These are phyloP conservation scores for Enteromius mattozi DNA, from an alignment of 2,797 vertebrate species.

Conservation along the genomic window DNA sequence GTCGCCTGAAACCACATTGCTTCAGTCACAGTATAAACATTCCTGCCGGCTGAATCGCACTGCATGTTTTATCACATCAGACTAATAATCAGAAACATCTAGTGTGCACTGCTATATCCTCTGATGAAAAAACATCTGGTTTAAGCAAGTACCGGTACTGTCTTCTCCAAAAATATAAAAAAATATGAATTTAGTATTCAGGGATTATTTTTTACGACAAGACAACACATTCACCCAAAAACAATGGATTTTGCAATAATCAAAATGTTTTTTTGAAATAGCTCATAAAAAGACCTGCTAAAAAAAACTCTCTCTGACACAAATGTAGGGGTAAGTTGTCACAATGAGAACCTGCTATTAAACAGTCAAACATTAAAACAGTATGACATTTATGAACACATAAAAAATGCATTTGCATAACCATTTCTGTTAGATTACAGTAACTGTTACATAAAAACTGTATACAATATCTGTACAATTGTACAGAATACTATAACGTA, in stretches of 20 bases:
- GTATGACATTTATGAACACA: background rate
- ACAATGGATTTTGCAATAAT: background rate
- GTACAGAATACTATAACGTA: background rate
- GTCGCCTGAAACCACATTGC: conserved; percentile 6
- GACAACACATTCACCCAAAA: background rate
- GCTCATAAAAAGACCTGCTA: background rate
- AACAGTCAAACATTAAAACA: background rate
- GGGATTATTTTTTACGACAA: background rate
- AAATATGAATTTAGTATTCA: background rate
- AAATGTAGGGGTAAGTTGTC: background rate
- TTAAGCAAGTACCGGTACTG: background rate
- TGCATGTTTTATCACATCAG: conserved; percentile 15
- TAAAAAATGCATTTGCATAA: background rate
- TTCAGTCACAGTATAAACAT: conserved; percentile 15
- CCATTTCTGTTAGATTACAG: background rate
- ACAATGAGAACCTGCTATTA: background rate
- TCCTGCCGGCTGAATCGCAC: background rate
- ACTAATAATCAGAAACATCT: conserved; percentile 12
- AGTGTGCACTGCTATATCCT: background rate
- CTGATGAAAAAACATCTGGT: background rate
- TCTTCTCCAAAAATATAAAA: background rate
- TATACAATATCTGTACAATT: background rate
- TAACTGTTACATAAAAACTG: background rate
- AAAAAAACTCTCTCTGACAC: background rate
- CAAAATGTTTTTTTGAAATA: background rate